phyloP scores from a whole-genome alignment of 2,797 vertebrate genomes.

The Pseudotriccus pelzelni region DNA sequence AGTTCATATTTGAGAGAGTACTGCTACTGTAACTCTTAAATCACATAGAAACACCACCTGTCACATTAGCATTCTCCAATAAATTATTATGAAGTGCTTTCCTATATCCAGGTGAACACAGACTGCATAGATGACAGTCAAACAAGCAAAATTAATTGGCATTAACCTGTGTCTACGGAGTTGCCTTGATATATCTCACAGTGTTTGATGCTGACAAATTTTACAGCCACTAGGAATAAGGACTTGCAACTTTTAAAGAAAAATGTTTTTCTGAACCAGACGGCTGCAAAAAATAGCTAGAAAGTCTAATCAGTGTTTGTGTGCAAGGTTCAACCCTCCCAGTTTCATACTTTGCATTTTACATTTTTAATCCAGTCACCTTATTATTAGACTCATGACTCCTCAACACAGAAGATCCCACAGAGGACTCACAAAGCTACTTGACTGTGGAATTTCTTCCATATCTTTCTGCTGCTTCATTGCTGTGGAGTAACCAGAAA shows the following conservation, averaged over 20 bases:
- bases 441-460: neutral
- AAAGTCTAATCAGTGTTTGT: neutral
- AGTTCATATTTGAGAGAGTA: neutral
- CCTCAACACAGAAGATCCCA: neutral
- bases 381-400: neutral
- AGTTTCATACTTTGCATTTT: neutral
- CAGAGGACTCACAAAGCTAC: neutral
- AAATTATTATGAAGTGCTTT: neutral
- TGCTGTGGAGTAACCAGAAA: neutral
- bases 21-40: neutral
- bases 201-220: neutral
- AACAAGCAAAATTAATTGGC: neutral
- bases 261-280: neutral
- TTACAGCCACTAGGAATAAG: neutral
- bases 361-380: neutral
- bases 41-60: neutral
- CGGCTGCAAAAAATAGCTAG: neutral
- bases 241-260: neutral
- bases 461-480: neutral
- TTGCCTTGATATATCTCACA: neutral
- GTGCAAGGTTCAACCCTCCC: neutral
- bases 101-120: neutral
- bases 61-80: neutral
- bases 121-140: neutral
- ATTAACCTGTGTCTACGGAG: neutral